Evolutionary conservation across 2,888 invertebrate species (phyloP), one percentile per base, ranked within the genome.

Genomic region (Priocnemis perturbator): DNA sequence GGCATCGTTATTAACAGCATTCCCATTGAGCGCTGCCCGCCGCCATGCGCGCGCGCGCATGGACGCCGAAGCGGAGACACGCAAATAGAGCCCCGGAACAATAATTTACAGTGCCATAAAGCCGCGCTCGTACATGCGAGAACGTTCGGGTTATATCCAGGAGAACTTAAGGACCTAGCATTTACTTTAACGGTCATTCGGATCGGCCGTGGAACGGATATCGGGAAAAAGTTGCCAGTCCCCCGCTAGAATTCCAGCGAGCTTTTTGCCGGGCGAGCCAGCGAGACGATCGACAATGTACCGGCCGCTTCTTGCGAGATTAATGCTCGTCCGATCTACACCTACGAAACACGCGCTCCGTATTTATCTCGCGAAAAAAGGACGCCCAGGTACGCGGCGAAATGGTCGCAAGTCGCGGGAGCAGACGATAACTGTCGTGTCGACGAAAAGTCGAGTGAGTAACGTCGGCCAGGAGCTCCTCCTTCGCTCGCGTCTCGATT

Each of bases 221-320:
- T 71, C 64, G 82, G 37, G 79, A 78, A 79, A 79, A 79, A 80
- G 74, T 79, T 81, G 79, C 76, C 80, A 67, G 78, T 78, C 78
- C 76, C 78, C 73, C 74, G 78, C 76, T 77, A 79, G 80, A 78
- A 79, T 79, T 79, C 79, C 76, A 64, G 48, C 68, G 64, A 60
- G 76, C 37, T 79, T 79, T 79, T 79, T 79, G 79, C 76, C 20
- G 53, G 23, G 15, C 50, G 50, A 53, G 23, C 15, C 21, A 60
- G 48, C 26, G 48, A 58, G 37, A 58, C 19, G 53, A 53, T 26
- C 23, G 78, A 78, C 78, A 69, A 73, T 75, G 74, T 70, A 69
- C 67, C 57, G 61, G 44, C 37, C 15, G 63, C 69, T 73, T 79
- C 74, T 67, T 59, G 67, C 60, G 64, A 72, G 76, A 78, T 78